Percentiles rank a stretch among this genome's conserved stretches.
These are phyloP conservation scores for Podarcis muralis DNA, from an alignment of 2,113 vertebrate species.

Conservation along the genomic window DNA sequence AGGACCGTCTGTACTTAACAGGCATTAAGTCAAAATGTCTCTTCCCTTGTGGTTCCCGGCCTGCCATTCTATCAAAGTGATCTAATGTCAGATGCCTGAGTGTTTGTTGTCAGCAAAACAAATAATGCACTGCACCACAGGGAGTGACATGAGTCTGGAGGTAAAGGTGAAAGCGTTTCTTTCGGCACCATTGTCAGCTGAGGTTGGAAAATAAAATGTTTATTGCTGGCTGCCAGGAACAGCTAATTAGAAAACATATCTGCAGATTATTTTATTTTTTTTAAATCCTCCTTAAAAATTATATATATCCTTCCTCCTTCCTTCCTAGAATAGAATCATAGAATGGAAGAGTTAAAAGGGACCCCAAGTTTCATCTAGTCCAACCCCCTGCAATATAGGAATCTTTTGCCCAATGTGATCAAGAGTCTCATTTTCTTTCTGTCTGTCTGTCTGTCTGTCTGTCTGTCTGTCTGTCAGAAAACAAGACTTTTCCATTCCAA, in stretches of 20 bases:
- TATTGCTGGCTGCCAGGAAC: conserved; percentile 24
- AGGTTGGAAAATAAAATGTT: conserved; percentile 49
- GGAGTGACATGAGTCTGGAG: conserved; percentile 37
- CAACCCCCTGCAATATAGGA: no score
- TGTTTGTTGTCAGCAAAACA: conserved; percentile 69
- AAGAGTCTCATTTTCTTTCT: no score
- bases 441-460: neutral
- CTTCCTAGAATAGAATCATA: no score
- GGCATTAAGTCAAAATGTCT: conserved; percentile 52
- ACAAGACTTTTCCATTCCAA: neutral
- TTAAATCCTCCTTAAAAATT: neutral
- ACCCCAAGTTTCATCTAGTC: no score
- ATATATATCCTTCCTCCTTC: neutral
- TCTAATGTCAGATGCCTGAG: conserved; percentile 64
- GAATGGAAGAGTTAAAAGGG: no score
- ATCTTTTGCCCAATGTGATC: no score
- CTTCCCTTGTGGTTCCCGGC: conserved; percentile 60
- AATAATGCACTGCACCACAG: conserved; percentile 44
- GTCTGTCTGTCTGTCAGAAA: neutral
- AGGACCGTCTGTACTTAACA: conserved; percentile 34
- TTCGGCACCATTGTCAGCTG: conserved; percentile 17
- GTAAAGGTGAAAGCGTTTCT: conserved; percentile 43
- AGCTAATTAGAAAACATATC: conserved; percentile 38
- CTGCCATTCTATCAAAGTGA: conserved; percentile 66
- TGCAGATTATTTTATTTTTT: neutral